Conservation (phyloP, 2,888 invertebrate species). For the Hydraecia micacea region DNA sequence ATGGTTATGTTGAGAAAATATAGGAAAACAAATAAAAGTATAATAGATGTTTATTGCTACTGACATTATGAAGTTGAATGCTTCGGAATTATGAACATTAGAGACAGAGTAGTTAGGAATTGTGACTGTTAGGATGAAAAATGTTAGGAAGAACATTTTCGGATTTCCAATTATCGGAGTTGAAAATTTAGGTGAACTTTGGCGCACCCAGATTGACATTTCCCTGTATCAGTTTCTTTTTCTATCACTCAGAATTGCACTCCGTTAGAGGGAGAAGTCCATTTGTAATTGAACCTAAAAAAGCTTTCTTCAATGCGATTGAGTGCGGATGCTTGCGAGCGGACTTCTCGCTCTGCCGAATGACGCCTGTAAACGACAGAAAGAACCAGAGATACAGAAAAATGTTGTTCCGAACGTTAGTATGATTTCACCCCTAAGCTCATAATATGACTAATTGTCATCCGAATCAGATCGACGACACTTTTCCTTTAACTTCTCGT, state of each 20-base stretch:
- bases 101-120: too few relatives aligned
- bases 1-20: too few relatives aligned
- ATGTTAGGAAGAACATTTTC: too few relatives aligned
- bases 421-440: background rate
- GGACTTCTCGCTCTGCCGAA: background rate
- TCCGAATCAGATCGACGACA: constrained; percentile 79
- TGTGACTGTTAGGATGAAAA: too few relatives aligned
- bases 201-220: background rate
- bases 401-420: background rate
- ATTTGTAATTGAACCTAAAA: background rate
- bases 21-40: too few relatives aligned
- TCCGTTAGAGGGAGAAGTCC: background rate
- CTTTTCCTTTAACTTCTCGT: constrained; percentile 85
- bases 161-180: too few relatives aligned
- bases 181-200: too few relatives aligned
- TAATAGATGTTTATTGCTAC: too few relatives aligned
- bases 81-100: too few relatives aligned
- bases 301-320: background rate
- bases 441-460: constrained; percentile 68
- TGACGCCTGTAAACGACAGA: background rate
- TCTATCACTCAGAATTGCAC: background rate
- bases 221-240: constrained; percentile 2
- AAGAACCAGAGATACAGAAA: constrained; percentile 14
- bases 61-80: too few relatives aligned
- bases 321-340: background rate